Conservation (phyloP, 1,140 invertebrate genomes). For the Calosoma granatense region DNA sequence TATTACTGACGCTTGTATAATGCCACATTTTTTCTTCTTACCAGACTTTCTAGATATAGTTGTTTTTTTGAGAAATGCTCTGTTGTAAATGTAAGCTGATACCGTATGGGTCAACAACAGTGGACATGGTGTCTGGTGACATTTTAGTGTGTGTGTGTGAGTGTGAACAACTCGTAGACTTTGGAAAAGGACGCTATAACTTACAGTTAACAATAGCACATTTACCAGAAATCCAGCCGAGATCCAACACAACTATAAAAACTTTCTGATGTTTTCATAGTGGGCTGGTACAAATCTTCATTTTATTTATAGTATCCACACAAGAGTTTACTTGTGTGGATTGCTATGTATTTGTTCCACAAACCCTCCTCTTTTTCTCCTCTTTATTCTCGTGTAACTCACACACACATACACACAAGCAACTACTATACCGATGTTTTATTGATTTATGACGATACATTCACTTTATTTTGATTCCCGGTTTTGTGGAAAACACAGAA, state of each 20-base stretch:
- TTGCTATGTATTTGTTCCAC: not conserved
- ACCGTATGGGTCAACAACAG: too few relatives aligned
- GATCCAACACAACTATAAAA: not conserved
- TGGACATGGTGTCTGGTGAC: too few relatives aligned
- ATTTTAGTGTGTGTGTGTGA: too few relatives aligned
- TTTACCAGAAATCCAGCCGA: not conserved
- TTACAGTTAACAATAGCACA: not conserved
- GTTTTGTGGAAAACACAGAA: not conserved
- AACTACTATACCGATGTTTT: too few relatives aligned
- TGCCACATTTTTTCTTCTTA: too few relatives aligned
- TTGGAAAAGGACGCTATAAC: not conserved
- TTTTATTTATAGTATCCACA: slow-evolving; percentile 7
- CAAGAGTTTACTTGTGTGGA: not conserved
- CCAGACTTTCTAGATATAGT: too few relatives aligned
- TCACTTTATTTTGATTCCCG: slow-evolving; percentile 2
- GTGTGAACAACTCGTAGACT: not conserved
- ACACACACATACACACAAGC: not conserved
- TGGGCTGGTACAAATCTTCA: slow-evolving; percentile 7
- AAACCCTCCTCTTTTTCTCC: not conserved
- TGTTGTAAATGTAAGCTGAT: not conserved
- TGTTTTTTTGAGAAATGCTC: too few relatives aligned
- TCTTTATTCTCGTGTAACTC: not conserved
- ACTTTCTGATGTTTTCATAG: slow-evolving; percentile 6
- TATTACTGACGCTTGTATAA: too few relatives aligned
- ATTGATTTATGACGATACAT: slow-evolving; percentile 9